A percentile compares a stretch with the other conserved stretches of the same genome.
Conservation (phyloP, 1,140 invertebrate species). For the Zophobas morio region DNA sequence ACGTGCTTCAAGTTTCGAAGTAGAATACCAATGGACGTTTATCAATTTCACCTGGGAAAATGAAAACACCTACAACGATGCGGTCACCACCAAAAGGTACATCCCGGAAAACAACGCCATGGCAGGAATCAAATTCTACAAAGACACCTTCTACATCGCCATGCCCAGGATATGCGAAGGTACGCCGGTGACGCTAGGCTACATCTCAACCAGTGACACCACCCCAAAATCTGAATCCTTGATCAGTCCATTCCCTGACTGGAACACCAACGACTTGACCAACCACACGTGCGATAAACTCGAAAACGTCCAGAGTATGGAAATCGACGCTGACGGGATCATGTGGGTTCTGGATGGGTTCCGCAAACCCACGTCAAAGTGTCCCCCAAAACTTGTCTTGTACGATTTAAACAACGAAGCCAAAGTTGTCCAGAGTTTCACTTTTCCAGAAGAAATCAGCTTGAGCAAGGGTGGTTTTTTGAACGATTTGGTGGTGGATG, state of each 20-base stretch:
- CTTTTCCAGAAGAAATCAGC: constrained; percentile 71
- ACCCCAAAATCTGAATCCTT: constrained; percentile 66
- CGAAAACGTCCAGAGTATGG: constrained; percentile 80
- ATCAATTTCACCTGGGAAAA: constrained; percentile 64
- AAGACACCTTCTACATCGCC: constrained; percentile 66
- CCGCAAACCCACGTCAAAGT: constrained; percentile 65
- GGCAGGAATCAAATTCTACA: constrained; percentile 67
- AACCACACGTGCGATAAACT: constrained; percentile 75
- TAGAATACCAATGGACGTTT: constrained; percentile 63
- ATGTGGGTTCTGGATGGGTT: constrained; percentile 82
- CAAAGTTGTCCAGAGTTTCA: constrained; percentile 70
- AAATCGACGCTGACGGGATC: constrained; percentile 76
- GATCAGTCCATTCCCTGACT: constrained; percentile 77
- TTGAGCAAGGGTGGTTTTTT: constrained; percentile 70
- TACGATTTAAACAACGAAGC: constrained; percentile 75
- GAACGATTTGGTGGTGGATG: constrained; percentile 79
- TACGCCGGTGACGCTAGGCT: constrained; percentile 67
- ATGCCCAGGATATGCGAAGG: constrained; percentile 67
- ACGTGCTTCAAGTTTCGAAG: constrained; percentile 18
- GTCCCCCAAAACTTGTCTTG: constrained; percentile 76
- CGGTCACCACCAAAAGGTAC: constrained; percentile 60
- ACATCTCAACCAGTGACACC: neutral
- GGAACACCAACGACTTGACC: constrained; percentile 72
- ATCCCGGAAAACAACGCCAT: constrained; percentile 67
- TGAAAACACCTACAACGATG: constrained; percentile 55